Evolutionary conservation across 2,888 invertebrate species (phyloP).

Genomic region (Drosophila quasianomalipes): DNA sequence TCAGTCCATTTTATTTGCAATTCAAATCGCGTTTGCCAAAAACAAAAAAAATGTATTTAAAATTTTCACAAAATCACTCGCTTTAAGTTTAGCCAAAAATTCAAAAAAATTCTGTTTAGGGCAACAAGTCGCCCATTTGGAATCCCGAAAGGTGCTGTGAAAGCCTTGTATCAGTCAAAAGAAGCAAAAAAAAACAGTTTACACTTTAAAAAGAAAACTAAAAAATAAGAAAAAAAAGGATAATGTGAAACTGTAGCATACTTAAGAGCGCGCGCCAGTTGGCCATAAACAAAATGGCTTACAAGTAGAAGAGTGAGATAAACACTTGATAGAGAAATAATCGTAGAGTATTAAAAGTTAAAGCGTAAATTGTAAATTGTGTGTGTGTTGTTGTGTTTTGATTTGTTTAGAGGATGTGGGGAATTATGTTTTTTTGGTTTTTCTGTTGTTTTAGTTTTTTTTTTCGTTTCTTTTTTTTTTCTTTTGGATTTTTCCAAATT

Average conservation of each 20-base stretch:
- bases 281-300: slow-evolving; percentile 35
- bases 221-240: background rate
- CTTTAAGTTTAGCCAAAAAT: slow-evolving; percentile 69
- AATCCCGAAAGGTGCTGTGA: slow-evolving; percentile 7
- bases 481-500: slow-evolving; percentile 67
- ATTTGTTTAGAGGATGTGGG: slow-evolving; percentile 40
- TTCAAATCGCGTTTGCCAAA: slow-evolving; percentile 12
- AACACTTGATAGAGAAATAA: slow-evolving; percentile 34
- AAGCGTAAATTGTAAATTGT: slow-evolving; percentile 22
- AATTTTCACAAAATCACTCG: slow-evolving; percentile 30
- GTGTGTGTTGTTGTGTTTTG: slow-evolving; percentile 43
- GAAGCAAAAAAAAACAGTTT: slow-evolving; percentile 32
- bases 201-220: slow-evolving; percentile 26
- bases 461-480: slow-evolving; percentile 10
- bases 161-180: slow-evolving; percentile 56
- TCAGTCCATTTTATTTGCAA: slow-evolving; percentile 6
- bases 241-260: slow-evolving; percentile 58
- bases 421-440: slow-evolving; percentile 17
- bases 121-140: slow-evolving; percentile 65
- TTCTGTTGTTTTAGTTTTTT: slow-evolving; percentile 11
- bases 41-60: slow-evolving; percentile 18
- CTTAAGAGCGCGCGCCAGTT: slow-evolving; percentile 57
- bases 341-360: slow-evolving; percentile 33
- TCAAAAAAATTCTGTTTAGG: slow-evolving; percentile 20
- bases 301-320: slow-evolving; percentile 15